These are phyloP conservation scores for Proteles cristata DNA, from an alignment of 2,113 vertebrate species.

Conservation along the genomic window DNA sequence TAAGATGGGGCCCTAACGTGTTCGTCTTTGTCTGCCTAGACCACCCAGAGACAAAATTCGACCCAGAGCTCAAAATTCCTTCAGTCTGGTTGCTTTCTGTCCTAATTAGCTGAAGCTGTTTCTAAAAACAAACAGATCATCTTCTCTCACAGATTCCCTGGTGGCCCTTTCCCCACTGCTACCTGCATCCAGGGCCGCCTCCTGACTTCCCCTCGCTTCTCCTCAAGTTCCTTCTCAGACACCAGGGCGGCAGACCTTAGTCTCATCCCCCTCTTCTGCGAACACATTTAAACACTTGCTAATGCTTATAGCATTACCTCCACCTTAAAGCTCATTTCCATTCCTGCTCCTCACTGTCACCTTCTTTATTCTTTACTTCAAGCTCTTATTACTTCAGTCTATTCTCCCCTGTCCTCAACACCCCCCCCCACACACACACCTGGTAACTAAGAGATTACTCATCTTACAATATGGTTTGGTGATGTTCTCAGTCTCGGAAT, in stretches of 20 bases:
- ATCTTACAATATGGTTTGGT: neutral
- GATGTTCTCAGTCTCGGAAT: conserved; percentile 1
- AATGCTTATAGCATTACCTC: neutral
- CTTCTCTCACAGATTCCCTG: neutral
- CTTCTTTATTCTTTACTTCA: neutral
- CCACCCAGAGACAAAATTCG: conserved; percentile 62
- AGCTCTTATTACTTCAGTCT: neutral
- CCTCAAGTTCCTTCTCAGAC: neutral
- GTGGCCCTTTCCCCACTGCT: neutral
- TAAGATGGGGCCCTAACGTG: neutral
- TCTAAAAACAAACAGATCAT: conserved; percentile 65
- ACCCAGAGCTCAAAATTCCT: conserved; percentile 53
- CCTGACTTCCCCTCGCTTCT: neutral
- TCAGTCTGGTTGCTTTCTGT: conserved; percentile 61
- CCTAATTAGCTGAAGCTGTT: conserved; percentile 63
- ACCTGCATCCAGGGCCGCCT: neutral
- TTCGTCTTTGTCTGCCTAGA: neutral
- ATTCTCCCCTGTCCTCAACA: neutral
- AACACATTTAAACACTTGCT: neutral
- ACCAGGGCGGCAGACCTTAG: neutral
- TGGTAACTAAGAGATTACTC: neutral
- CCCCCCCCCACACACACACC: neutral
- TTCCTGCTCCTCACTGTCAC: neutral
- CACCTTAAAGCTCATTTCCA: neutral
- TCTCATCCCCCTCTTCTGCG: neutral